Conservation (phyloP, 2,888 invertebrate genomes). For the Drosophila recens region DNA sequence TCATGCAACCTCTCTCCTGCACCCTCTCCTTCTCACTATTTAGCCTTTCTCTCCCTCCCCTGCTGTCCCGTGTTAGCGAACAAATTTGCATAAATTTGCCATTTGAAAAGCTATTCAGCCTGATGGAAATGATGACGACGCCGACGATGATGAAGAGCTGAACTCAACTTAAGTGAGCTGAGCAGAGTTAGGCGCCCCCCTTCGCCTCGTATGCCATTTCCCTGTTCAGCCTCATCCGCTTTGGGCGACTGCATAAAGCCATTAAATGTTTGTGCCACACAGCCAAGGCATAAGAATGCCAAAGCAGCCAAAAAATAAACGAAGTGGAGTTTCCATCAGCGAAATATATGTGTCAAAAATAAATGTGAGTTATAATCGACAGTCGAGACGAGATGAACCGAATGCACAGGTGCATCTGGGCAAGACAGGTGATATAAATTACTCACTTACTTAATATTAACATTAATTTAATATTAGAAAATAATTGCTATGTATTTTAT, state of each 20-base stretch:
- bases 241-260: constrained; percentile 55
- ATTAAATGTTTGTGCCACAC: constrained; percentile 70
- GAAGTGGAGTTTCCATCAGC: constrained; percentile 24
- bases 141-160: constrained; percentile 56
- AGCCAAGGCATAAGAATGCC: constrained; percentile 54
- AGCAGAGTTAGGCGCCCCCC: constrained; percentile 33
- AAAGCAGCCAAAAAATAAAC: constrained; percentile 32
- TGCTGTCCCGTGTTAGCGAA: constrained; percentile 22
- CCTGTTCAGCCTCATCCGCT: constrained; percentile 13
- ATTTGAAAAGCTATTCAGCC: constrained; percentile 76
- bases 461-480: neutral
- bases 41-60: neutral
- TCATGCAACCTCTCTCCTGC: constrained; percentile 20
- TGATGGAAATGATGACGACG: constrained; percentile 75
- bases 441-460: neutral
- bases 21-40: constrained; percentile 15
- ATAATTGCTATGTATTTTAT: no score
- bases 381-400: constrained; percentile 21
- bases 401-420: constrained; percentile 20
- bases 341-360: constrained; percentile 41
- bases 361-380: constrained; percentile 53
- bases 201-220: neutral
- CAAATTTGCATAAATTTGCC: constrained; percentile 80
- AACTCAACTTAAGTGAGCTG: constrained; percentile 55
- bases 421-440: neutral